Percentiles rank a stretch among this genome's conserved stretches.
Conservation (phyloP, 2,113 vertebrate genomes). For the Chloroceryle aenea region DNA sequence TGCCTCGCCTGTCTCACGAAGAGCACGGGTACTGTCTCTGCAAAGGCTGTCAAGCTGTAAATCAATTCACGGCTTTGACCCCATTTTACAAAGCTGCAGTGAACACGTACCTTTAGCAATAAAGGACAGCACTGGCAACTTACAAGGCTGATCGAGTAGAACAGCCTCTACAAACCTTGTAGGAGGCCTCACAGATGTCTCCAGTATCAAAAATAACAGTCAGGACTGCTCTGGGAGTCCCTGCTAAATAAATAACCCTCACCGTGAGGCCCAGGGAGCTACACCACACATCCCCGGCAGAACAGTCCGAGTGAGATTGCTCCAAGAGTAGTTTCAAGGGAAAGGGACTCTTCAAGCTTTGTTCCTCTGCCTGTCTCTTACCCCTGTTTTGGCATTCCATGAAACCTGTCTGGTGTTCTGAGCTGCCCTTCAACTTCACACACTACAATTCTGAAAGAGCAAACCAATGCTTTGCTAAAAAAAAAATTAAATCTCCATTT, state of each 20-base stretch:
- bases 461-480: rapidly evolving
- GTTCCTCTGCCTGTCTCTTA: not conserved
- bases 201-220: not conserved
- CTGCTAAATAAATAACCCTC: not conserved
- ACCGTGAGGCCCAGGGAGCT: not conserved
- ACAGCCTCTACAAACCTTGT: not conserved
- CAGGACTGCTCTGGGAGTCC: not conserved
- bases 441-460: not conserved
- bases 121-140: not conserved
- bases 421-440: not conserved
- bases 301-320: rapidly evolving
- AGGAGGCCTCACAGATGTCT: not conserved
- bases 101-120: rapidly evolving
- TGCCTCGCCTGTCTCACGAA: not conserved
- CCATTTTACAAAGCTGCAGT: not conserved
- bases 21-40: not conserved
- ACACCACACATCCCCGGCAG: rapidly evolving
- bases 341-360: not conserved
- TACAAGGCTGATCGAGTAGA: not conserved
- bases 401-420: not conserved
- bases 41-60: not conserved
- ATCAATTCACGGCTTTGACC: not conserved
- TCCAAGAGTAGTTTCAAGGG: not conserved
- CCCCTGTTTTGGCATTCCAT: rapidly evolving
- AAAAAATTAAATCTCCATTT: not conserved